These are phyloP conservation scores for Caenorhabditis tropicalis DNA, from an alignment of 1,140 invertebrate genomes.

Conservation along the genomic window DNA sequence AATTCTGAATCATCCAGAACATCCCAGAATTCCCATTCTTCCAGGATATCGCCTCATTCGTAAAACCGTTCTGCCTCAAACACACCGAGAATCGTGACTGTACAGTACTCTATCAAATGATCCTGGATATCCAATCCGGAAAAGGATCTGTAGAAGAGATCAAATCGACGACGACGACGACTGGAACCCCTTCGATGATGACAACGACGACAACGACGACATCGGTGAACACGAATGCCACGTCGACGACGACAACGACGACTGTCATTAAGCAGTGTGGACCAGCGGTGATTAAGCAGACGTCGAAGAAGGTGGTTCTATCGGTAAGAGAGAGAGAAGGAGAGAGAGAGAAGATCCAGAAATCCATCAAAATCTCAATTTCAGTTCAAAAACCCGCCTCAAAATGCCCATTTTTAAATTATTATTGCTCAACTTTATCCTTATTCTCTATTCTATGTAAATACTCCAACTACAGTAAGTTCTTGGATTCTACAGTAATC, in stretches of 20 bases:
- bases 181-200: neutral
- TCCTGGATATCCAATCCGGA: neutral
- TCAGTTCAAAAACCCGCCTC: neutral
- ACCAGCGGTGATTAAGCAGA: neutral
- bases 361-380: neutral
- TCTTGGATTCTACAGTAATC: no score
- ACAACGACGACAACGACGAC: neutral
- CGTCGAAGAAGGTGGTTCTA: conserved; percentile 4
- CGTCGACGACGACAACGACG: neutral
- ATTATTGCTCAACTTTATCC: neutral
- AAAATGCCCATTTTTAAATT: neutral
- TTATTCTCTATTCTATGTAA: neutral
- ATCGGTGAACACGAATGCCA: neutral
- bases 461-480: no score
- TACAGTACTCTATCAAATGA: neutral
- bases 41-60: neutral
- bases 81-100: neutral
- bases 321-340: neutral
- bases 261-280: neutral
- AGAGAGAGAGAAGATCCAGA: neutral
- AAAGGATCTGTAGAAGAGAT: neutral
- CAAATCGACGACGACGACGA: neutral
- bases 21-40: neutral
- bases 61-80: neutral
- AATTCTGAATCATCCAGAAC: neutral